Base-by-base conservation (phyloP, 2,888 invertebrate genomes). In the Lasioglossum lativentre region DNA sequence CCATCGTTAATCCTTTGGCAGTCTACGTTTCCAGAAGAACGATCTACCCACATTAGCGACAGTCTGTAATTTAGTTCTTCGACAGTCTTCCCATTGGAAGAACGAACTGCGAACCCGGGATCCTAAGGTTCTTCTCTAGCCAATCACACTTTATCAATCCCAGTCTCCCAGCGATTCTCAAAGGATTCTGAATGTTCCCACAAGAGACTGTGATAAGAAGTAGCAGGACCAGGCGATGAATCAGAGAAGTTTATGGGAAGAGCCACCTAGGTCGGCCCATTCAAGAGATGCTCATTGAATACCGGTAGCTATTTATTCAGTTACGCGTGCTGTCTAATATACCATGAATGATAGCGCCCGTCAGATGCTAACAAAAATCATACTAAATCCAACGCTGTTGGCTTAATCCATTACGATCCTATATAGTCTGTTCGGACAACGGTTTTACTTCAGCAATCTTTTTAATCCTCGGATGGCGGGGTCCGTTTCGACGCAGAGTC, bases 281-380 rank as follows among this genome's bases (percentile, higher is more conserved):
- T 59, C 59, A 59, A 27, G n/a, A 59, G 27, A 12, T 14, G 59
- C 14, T 14, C 27, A n/a, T 59, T 59, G 59, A 59, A 59, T 59
- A 59, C 42, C 30, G 45, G 27, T 56, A 30, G 71, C 71, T 63
- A 78, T 73, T 72, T 78, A 73, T 78, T n/a, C 63, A 78, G 59
- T 14, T 56, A 72, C 59, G 71, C 30, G 12, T 27, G 59, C 14
- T 27, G 59, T 59, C 59, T 59, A 27, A 47, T 47, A 47, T 47
- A 19, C 19, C 47, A 27, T 14, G 27, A 59, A 27, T 5, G 59
- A 59, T 59, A 27, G 27, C 59, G 59, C 14, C 5, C 5, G 47
- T 2, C 19, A 47, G 6, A 47, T 19, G 19, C 47, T 47, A 19
- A 19, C 19, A 47, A 59, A n/a, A 72, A 42, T 71, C 56, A 27